Evolutionary conservation across 2,797 vertebrate species (phyloP), one percentile per base, ranked within the genome.

Genomic region (Phrynocephalus vlangalii): DNA sequence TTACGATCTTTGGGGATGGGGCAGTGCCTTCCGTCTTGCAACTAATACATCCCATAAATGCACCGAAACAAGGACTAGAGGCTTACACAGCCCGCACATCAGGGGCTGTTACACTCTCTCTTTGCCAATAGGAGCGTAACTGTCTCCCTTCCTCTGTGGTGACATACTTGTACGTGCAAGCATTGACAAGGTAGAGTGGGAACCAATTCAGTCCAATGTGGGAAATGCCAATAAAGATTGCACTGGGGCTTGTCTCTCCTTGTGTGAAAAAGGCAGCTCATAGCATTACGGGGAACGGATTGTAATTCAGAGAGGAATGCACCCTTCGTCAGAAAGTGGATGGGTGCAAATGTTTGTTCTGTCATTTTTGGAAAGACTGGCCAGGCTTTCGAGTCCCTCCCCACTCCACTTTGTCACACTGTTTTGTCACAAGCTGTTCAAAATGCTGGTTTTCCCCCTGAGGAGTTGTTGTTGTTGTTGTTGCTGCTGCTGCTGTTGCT

Each of bases 401-500:
- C 6, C 75, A 24, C 33, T 15, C 26, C 13, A 26, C 38, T n/a
- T 50, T 15, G 9, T 82, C 66, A 71, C 30, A 67, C 75, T 85
- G 28, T 72, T 86, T 86, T 86, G 75, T 79, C 84, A 72, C 24
- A 82, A 50, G 67, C 15, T 26, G 50, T 73, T 83, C 78, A 56
- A 89, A 71, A 33, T 79, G 80, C 78, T 30, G 24, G 24, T 70
- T n/a, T 50, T n/a, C 3, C 3, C 48, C 33, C 5, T 68, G 52
- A 63, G 71, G 9, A 30, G 20, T 60, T 66, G 24, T 76, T 48
- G 71, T 77, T 83, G 72, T 87, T 28, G 72, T 33, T 33, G 33
- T 33, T 33, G 33, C 33, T 33, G 33, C 33, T 33, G 33, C 33
- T 33, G 33, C 2, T 33, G 33, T 33, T 33, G 33, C 71, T 88